phyloP scores from a whole-genome alignment of 1,140 invertebrate species.

The Phenacoccus solenopsis region DNA sequence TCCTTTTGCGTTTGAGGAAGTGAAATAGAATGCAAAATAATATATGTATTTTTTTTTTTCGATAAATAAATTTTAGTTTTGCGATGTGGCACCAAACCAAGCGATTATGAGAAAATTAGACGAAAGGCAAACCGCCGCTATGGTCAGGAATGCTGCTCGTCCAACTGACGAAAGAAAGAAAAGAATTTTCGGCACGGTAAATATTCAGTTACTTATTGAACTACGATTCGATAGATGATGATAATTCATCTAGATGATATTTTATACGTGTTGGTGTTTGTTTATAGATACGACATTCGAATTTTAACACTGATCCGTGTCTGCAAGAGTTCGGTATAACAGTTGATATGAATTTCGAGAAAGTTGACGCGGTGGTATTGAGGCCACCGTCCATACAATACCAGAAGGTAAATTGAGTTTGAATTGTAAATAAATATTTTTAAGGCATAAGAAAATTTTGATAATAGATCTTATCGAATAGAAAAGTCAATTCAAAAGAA shows the following conservation, averaged over 20 bases:
- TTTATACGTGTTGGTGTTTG: conserved; percentile 22
- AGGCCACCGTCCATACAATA: conserved; percentile 34
- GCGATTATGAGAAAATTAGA: conserved; percentile 39
- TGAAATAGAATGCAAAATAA: too few species aligned
- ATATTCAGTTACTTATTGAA: background rate
- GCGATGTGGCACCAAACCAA: conserved; percentile 37
- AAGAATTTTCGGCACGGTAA: conserved; percentile 44
- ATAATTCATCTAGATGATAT: background rate
- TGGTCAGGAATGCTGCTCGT: conserved; percentile 52
- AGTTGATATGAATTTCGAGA: conserved; percentile 39
- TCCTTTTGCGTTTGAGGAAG: too few species aligned
- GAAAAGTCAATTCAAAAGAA: too few species aligned
- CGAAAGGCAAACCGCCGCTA: conserved; percentile 44
- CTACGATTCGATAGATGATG: background rate
- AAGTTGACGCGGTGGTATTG: conserved; percentile 42
- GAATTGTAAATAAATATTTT: too few species aligned
- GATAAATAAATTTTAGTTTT: conserved; percentile 20
- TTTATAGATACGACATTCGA: conserved; percentile 28
- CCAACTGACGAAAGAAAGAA: conserved; percentile 40
- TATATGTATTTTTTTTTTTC: background rate
- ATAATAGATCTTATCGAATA: too few species aligned
- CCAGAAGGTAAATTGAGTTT: background rate
- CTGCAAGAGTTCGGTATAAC: conserved; percentile 46
- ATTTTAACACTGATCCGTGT: conserved; percentile 37
- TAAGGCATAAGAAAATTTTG: too few species aligned